Evolutionary conservation across 2,113 vertebrate species (phyloP), one percentile per base, ranked within the genome.

Genomic region (Gracilinanus agilis): DNA sequence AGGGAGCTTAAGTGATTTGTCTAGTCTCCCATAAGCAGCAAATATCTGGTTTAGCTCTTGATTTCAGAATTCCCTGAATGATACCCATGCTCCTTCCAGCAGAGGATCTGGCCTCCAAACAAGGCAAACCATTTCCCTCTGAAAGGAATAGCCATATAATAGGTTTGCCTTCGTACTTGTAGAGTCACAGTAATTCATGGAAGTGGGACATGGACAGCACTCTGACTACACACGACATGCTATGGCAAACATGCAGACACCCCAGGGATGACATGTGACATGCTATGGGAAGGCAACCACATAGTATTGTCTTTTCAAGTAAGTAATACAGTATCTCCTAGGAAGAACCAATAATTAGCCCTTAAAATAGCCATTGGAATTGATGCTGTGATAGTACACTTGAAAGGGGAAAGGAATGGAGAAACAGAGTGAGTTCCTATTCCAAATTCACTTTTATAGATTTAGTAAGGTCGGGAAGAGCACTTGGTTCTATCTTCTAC

Each of bases 41-140:
- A 5, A 19, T 40, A 83, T 83, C 34, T 9, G 67, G n/a, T 4
- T 23, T 9, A 83, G 67, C 0, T 7, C n/a, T 83, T 40, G 40
- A 40, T 40, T 19, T 83, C 7, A 40, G 19, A 83, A 21, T 67
- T 83, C 67, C n/a, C 67, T 23, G 49, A 40, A 34, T 83, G 40
- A 16, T 40, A n/a, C 34, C 34, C 21, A 23, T 40, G 40, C 6
- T 40, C 19, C 16, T n/a, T 83, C 67, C 67, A 40, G 34, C 67
- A 83, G 1, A 83, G 67, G n/a, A 40, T 83, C 34, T 23, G 19
- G 5, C 67, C 19, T 40, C 67, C 19, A 40, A 83, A 55, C 54
- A 94, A 92, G 53, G 5, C 58, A 90, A 44, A 49, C n/a, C 67
- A 67, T 34, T 90, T 24, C 95, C 25, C 91, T 93, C 58, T 94